Conservation (phyloP, 2,113 vertebrate species). For the Dicaeum eximium region DNA sequence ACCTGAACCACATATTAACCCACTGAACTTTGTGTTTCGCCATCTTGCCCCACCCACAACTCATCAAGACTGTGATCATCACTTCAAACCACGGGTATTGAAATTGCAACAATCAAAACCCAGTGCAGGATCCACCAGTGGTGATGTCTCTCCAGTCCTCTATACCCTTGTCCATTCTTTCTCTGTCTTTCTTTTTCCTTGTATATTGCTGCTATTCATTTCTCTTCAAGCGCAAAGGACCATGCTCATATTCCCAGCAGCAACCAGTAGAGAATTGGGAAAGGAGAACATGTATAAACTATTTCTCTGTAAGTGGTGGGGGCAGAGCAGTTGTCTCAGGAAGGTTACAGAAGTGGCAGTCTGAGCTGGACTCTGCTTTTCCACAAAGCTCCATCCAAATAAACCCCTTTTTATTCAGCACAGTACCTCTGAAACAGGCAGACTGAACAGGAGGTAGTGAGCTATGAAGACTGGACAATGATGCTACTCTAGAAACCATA, state of each 20-base stretch:
- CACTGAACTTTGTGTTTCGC: neutral
- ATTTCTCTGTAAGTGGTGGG: neutral
- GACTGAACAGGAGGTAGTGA: neutral
- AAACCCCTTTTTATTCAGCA: neutral
- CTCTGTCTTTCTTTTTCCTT: neutral
- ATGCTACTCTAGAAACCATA: neutral
- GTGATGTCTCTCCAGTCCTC: neutral
- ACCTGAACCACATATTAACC: neutral
- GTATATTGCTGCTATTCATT: neutral
- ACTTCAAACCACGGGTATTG: neutral
- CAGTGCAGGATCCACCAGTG: neutral
- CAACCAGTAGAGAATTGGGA: neutral
- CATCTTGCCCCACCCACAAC: fast-evolving
- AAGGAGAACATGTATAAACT: neutral
- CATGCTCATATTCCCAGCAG: neutral
- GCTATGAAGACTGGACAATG: neutral
- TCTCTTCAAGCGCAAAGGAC: neutral
- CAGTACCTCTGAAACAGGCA: neutral
- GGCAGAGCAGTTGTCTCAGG: neutral
- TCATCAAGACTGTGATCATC: neutral
- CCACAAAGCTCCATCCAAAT: neutral
- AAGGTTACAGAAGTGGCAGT: neutral
- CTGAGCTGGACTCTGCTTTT: neutral
- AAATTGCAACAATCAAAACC: too few species aligned
- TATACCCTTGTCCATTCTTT: neutral